Percentiles rank a stretch among this genome's conserved stretches.
These are phyloP conservation scores for Watsonalla binaria DNA, from an alignment of 2,888 invertebrate genomes.

Conservation along the genomic window DNA sequence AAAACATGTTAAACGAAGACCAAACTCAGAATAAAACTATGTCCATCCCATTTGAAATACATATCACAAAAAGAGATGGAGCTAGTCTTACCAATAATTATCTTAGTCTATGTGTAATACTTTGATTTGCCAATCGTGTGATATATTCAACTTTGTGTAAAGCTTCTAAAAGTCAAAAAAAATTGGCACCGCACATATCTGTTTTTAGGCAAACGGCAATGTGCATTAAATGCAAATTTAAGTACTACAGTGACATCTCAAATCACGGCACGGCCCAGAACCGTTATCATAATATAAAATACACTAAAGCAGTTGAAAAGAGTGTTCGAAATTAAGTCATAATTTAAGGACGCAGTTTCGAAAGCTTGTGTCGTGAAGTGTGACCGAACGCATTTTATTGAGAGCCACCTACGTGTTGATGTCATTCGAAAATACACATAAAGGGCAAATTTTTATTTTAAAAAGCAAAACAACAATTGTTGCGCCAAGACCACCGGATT, in stretches of 20 bases:
- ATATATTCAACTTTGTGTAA: no score
- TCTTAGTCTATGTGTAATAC: no score
- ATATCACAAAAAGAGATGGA: no score
- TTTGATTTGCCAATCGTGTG: no score
- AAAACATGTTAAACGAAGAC: no score
- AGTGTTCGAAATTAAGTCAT: conserved; percentile 70
- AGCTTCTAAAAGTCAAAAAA: no score
- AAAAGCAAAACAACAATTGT: conserved; percentile 39
- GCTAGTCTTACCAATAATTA: no score
- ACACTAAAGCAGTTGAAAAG: conserved; percentile 57
- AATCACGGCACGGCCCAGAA: conserved; percentile 39
- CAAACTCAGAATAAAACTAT: no score
- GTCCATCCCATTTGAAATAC: no score
- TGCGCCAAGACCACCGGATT: conserved; percentile 54
- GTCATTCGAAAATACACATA: conserved; percentile 50
- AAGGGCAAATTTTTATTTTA: conserved; percentile 31
- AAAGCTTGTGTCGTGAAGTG: conserved; percentile 52
- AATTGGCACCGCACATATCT: background rate
- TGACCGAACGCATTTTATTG: conserved; percentile 53
- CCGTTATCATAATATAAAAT: conserved; percentile 52
- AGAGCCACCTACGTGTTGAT: conserved; percentile 66
- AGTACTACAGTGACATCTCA: conserved; percentile 24
- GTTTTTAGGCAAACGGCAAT: background rate
- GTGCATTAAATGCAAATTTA: background rate
- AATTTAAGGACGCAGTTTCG: conserved; percentile 64